Evolutionary conservation across 2,113 vertebrate species (phyloP), one percentile per base, ranked within the genome.

Genomic region (Hippopotamus amphibius): DNA sequence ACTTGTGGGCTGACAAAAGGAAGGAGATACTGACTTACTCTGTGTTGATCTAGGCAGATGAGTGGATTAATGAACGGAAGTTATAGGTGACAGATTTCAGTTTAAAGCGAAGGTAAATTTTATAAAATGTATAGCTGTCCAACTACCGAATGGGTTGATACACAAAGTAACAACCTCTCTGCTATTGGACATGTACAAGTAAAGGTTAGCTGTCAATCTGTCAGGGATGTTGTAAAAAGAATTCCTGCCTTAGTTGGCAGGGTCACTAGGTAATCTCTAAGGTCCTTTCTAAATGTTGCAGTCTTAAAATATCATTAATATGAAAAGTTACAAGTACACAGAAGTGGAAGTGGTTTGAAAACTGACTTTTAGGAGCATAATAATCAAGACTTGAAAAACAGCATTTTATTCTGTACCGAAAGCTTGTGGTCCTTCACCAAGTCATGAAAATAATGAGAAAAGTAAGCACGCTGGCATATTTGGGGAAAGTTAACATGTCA

Each of bases 181-280:
- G 30, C 61, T 59, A 21, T 0, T 14, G 69, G 89, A 91, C 33
- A 16, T 4, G 28, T 48, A 28, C 15, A 55, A 61, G 37, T 14
- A 89, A 97, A 93, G 92, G 92, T 95, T 72, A 96, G 86, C 93
- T 96, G 96, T 95, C 81, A 96, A 79, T 55, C 68, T 93, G 89
- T 89, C 93, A 96, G 37, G 4, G 15, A 48, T 24, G 15, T 10
- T 43, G 55, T 43, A 1, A 7, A 68, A 91, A 90, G 94, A 74
- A 83, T 68, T 30, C 43, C 19, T 57, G 61, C 82, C 22, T 71
- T 69, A 43, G 30, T 4, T 91, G 91, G 37, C 88, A 93, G 72
- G 55, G 77, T 97, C 92, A 80, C 77, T 28, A 90, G 46, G 83
- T 65, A 53, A 93, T 92, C 83, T 46, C 61, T 55, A 68, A 96